Evolutionary conservation across 1,140 invertebrate species (phyloP).

Genomic region (Dinoponera quadriceps): DNA sequence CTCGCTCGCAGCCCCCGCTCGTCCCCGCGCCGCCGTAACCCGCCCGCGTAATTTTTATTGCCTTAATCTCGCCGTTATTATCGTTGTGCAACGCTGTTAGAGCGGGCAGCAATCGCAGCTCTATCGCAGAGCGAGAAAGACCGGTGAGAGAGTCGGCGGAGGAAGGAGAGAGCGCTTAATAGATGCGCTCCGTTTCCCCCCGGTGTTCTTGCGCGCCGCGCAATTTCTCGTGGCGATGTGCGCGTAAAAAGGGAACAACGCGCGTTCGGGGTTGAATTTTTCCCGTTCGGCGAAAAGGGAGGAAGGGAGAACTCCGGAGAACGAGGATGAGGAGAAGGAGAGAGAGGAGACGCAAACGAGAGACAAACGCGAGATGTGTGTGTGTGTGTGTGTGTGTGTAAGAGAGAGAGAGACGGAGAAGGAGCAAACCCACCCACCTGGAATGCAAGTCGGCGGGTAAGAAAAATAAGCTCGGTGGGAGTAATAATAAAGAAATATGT

Average conservation of each 20-base stretch:
- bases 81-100: constrained; percentile 55
- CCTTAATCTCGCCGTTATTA: constrained; percentile 58
- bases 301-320: not conserved
- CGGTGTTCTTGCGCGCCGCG: constrained; percentile 42
- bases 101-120: constrained; percentile 62
- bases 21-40: too few relatives aligned
- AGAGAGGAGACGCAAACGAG: constrained; percentile 9
- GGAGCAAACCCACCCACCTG: constrained; percentile 78
- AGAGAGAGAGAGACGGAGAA: not conserved
- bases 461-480: constrained; percentile 85
- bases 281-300: constrained; percentile 34
- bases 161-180: constrained; percentile 61
- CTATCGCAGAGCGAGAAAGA: constrained; percentile 59
- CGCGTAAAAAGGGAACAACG: constrained; percentile 66
- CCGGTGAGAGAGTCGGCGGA: not conserved
- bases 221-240: constrained; percentile 62
- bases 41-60: constrained; percentile 52
- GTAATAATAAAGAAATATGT: constrained; percentile 86
- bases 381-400: too few relatives aligned
- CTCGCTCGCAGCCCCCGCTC: constrained; percentile 19
- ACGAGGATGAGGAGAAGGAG: constrained; percentile 30
- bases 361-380: not conserved
- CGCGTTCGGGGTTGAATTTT: constrained; percentile 70
- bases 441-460: constrained; percentile 83
- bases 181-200: constrained; percentile 52